Conservation (phyloP, 2,888 invertebrate genomes). For the Euphydryas editha region DNA sequence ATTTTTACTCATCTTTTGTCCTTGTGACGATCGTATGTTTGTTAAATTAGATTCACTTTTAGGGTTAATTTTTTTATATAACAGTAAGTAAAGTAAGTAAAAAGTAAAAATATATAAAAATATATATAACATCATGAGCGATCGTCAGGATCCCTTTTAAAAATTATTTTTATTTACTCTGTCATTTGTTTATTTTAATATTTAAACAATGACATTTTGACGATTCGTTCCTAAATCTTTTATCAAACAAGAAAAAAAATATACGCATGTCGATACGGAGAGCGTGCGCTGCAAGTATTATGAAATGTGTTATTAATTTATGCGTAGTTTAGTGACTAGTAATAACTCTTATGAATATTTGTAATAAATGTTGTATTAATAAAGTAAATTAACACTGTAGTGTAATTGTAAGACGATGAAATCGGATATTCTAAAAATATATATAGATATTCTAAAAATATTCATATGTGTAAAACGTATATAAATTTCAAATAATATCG, state of each 20-base stretch:
- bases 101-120: too few relatives aligned
- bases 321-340: conserved; percentile 65
- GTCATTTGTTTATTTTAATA: neutral
- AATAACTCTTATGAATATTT: conserved; percentile 48
- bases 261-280: conserved; percentile 34
- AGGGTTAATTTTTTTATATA: neutral
- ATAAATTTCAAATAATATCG: neutral
- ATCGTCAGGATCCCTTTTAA: too few relatives aligned
- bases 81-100: too few relatives aligned
- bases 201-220: neutral
- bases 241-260: conserved; percentile 18
- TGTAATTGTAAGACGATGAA: conserved; percentile 23
- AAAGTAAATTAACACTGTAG: conserved; percentile 46
- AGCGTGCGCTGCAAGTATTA: conserved; percentile 71
- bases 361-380: conserved; percentile 56
- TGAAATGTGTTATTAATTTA: conserved; percentile 77
- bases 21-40: neutral
- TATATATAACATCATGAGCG: too few relatives aligned
- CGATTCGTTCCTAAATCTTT: conserved; percentile 16
- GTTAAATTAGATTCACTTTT: neutral
- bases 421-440: conserved; percentile 8
- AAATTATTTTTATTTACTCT: neutral
- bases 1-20: neutral
- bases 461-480: conserved; percentile 11
- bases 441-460: neutral